These are phyloP conservation scores for Drosophila watanabei DNA, from an alignment of 1,140 invertebrate species.

Conservation along the genomic window DNA sequence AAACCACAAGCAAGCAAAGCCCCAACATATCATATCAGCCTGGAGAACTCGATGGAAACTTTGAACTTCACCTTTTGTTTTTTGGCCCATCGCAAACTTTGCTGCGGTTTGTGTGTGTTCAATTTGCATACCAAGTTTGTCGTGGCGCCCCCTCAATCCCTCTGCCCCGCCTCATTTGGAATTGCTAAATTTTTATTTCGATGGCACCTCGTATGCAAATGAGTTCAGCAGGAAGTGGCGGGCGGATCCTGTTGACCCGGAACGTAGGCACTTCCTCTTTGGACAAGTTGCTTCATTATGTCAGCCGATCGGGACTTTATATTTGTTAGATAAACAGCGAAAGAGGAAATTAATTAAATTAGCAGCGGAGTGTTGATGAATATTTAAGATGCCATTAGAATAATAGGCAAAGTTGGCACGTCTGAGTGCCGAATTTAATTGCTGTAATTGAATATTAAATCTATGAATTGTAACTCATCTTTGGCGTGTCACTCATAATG, in stretches of 20 bases:
- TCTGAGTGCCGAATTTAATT: constrained; percentile 23
- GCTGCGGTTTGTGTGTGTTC: constrained; percentile 36
- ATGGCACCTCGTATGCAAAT: constrained; percentile 78
- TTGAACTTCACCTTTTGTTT: constrained; percentile 57
- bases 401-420: constrained; percentile 18
- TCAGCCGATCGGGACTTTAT: constrained; percentile 14
- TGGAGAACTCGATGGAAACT: constrained; percentile 25
- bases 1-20: constrained; percentile 11
- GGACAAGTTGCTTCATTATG: constrained; percentile 70
- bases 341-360: constrained; percentile 65
- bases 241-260: constrained; percentile 52
- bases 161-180: constrained; percentile 25
- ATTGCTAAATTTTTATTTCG: constrained; percentile 58
- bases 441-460: constrained; percentile 47
- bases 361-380: constrained; percentile 37
- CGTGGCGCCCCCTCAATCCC: constrained; percentile 2
- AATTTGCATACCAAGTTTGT: constrained; percentile 63
- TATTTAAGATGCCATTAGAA: constrained; percentile 30
- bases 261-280: constrained; percentile 48
- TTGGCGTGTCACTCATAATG: not conserved
- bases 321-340: constrained; percentile 54
- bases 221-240: constrained; percentile 13
- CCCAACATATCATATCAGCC: constrained; percentile 41
- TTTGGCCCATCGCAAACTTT: constrained; percentile 43
- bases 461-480: not conserved